These are phyloP conservation scores for Phocides pigmalion DNA, from an alignment of 1,140 invertebrate genomes.

Conservation along the genomic window DNA sequence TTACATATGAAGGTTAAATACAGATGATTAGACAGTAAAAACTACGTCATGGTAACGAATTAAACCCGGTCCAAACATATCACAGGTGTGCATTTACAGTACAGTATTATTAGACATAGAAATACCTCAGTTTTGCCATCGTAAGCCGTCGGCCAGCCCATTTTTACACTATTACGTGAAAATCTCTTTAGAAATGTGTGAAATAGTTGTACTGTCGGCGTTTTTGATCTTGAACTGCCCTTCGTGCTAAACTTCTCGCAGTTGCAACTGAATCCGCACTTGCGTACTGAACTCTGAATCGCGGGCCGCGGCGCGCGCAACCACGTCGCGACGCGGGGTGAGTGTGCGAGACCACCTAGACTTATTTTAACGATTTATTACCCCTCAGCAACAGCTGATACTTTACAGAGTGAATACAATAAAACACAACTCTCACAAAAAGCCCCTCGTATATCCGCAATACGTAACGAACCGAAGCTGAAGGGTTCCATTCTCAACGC, in stretches of 20 bases:
- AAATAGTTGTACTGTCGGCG: conserved; percentile 57
- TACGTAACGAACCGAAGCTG: conserved; percentile 16
- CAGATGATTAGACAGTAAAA: conserved; percentile 24
- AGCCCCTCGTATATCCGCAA: background rate
- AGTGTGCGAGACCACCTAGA: conserved; percentile 47
- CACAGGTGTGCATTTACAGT: conserved; percentile 23
- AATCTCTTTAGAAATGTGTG: conserved; percentile 52
- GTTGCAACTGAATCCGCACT: conserved; percentile 61
- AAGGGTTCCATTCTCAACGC: conserved; percentile 13
- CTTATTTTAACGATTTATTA: conserved; percentile 36
- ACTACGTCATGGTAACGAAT: conserved; percentile 52
- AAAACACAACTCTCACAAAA: conserved; percentile 19
- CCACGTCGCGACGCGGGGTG: conserved; percentile 53
- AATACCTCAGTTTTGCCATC: conserved; percentile 78
- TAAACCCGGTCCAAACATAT: conserved; percentile 1
- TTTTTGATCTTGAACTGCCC: conserved; percentile 81
- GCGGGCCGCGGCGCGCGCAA: conserved; percentile 70
- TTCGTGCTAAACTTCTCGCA: conserved; percentile 71
- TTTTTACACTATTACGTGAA: conserved; percentile 56
- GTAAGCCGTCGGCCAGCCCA: conserved; percentile 74
- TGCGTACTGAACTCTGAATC: conserved; percentile 70
- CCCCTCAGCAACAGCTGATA: conserved; percentile 21
- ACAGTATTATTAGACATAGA: conserved; percentile 19
- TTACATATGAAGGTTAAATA: too few relatives aligned
- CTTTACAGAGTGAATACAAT: conserved; percentile 1